Evolutionary conservation across 2,888 invertebrate genomes (phyloP), one percentile per base, ranked within the genome.

Genomic region (Andrena chrysosceles): DNA sequence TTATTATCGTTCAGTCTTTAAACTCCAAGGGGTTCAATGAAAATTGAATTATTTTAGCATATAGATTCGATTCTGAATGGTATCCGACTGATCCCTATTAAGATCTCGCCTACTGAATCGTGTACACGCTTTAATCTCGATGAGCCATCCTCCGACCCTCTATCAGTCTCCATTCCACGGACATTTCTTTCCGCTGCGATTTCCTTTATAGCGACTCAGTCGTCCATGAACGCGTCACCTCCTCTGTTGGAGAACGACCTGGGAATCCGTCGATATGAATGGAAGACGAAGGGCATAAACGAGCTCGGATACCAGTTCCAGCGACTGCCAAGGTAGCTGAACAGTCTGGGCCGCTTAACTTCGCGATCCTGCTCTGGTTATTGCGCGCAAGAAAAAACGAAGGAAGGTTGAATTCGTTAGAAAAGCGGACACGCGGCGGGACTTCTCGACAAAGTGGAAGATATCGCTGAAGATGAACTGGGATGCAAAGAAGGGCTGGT

Each of bases 231-330:
- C 49, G 59, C 64, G 60, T 54, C 72, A 62, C 29, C 42, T 60
- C 31, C 10, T 52, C 62, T 33, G 79, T 49, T 75, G 67, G 42
- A 52, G 60, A n/a, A 33, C 35, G 63, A 56, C 56, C n/a, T 75
- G 54, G 67, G 71, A 80, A 71, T 63, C 56, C 71, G 29, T 62
- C 67, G 70, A 79, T 67, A 79, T 29, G 67, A 71, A 75, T 68
- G 68, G 68, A 62, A 52, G 70, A 62, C 59, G 60, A 42, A 23
- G 23, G 23, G 66, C 26, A 76, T 42, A 77, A 68, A 71, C 71
- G 73, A 69, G 60, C 74, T 49, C 33, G 26, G 70, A 70, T 60
- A 70, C 62, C 26, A 66, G 23, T 29, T 63, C 16, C 68, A 76
- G 76, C 64, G 52, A 62, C 62, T 56, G 42, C 60, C 68, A 29